phyloP scores from a whole-genome alignment of 2,797 vertebrate genomes.

The Galaxias olidus region DNA sequence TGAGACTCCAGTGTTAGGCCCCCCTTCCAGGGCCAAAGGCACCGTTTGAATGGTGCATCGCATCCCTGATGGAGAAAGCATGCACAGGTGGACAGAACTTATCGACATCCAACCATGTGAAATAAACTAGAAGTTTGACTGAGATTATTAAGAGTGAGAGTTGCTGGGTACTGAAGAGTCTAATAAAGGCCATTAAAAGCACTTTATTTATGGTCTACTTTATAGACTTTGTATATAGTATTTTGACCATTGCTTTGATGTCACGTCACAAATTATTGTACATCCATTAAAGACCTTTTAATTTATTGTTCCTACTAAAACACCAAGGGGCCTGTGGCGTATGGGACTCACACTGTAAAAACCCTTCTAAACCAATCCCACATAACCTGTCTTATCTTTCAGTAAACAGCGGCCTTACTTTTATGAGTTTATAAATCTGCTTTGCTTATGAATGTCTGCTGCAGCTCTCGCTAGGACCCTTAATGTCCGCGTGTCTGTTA shows the following conservation, averaged over 20 bases:
- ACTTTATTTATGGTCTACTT: too few relatives aligned
- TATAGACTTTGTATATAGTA: too few relatives aligned
- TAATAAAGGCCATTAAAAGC: too few relatives aligned
- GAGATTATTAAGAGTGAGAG: too few relatives aligned
- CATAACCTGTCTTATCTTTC: slow-evolving; percentile 7
- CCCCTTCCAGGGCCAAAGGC: background rate
- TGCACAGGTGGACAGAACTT: background rate
- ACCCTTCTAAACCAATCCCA: background rate
- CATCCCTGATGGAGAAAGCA: background rate
- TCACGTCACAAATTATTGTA: too few relatives aligned
- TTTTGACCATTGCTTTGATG: too few relatives aligned
- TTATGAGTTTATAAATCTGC: slow-evolving; percentile 17
- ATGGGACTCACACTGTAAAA: background rate
- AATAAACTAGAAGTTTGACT: too few relatives aligned
- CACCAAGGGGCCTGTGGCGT: background rate
- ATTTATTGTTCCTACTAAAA: background rate
- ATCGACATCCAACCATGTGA: background rate
- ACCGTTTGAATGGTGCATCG: background rate
- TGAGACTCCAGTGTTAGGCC: background rate
- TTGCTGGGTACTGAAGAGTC: too few relatives aligned
- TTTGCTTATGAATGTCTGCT: slow-evolving; percentile 10
- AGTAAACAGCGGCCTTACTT: slow-evolving; percentile 16
- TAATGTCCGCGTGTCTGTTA: too few relatives aligned
- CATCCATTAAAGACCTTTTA: background rate
- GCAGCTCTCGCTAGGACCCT: background rate